Percentiles rank a stretch among this genome's conserved stretches.
phyloP scores from a whole-genome alignment of 2,797 vertebrate species.

The Delichon dasypus region DNA sequence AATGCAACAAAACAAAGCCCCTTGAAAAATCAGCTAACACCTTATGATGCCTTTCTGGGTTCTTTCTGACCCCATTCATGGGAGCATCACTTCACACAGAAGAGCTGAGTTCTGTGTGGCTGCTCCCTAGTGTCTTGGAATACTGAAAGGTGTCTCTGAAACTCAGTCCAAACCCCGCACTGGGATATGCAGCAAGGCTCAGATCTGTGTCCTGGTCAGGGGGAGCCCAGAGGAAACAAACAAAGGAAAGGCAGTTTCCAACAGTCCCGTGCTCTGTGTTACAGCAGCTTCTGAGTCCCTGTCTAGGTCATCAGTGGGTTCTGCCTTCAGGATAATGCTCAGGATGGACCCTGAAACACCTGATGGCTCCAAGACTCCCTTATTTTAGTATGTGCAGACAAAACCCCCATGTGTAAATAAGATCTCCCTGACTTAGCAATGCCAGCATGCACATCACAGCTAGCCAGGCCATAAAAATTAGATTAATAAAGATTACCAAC shows the following conservation, averaged over 20 bases:
- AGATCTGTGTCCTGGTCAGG: not conserved
- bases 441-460: not conserved
- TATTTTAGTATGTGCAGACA: not conserved
- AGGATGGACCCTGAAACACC: not conserved
- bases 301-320: not conserved
- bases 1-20: conserved; percentile 29
- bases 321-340: not conserved
- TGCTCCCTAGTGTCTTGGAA: too few species aligned
- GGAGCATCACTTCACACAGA: not conserved
- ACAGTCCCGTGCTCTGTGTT: not conserved
- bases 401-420: not conserved
- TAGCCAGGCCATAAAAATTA: not conserved
- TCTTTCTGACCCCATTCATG: not conserved
- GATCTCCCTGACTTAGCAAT: not conserved
- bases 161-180: not conserved
- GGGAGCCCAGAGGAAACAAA: not conserved
- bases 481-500: not conserved
- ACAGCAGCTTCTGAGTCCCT: not conserved
- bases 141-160: not conserved
- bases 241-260: not conserved
- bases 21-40: conserved; percentile 43
- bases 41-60: not conserved
- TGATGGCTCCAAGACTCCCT: not conserved
- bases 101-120: not conserved
- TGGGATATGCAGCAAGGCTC: not conserved